phyloP scores from a whole-genome alignment of 2,797 vertebrate species.

The Parauchenoglanis punctatus region DNA sequence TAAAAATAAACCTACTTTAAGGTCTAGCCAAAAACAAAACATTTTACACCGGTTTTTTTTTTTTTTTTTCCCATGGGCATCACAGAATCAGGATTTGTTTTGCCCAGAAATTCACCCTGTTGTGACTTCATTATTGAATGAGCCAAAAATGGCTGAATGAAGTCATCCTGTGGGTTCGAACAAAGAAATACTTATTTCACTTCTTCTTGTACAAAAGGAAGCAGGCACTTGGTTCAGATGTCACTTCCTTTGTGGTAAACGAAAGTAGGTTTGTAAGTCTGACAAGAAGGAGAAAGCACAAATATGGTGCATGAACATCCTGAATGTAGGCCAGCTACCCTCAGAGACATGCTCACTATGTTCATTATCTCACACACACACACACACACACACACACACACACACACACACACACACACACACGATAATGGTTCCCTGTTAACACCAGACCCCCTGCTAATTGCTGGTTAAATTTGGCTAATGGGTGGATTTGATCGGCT shows the following conservation, averaged over 20 bases:
- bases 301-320: constrained; percentile 41
- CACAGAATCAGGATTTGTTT: not conserved
- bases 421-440: constrained; percentile 11
- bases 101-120: not conserved
- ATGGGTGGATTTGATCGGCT: constrained; percentile 36
- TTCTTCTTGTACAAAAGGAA: constrained; percentile 33
- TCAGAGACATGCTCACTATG: constrained; percentile 41
- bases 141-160: constrained; percentile 38
- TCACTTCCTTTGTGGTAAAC: constrained; percentile 51
- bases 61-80: not conserved
- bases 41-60: not conserved
- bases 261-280: constrained; percentile 47
- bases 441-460: constrained; percentile 12
- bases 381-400: not conserved
- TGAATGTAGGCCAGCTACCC: constrained; percentile 53
- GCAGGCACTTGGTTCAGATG: constrained; percentile 38
- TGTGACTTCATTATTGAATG: constrained; percentile 6
- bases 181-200: constrained; percentile 37
- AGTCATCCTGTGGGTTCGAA: constrained; percentile 30
- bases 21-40: not conserved
- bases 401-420: not conserved
- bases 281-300: constrained; percentile 21
- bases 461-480: constrained; percentile 24
- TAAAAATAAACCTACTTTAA: not conserved
- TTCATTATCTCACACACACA: constrained; percentile 6